Conservation (phyloP, 2,113 vertebrate genomes). For the Thomomys bottae region DNA sequence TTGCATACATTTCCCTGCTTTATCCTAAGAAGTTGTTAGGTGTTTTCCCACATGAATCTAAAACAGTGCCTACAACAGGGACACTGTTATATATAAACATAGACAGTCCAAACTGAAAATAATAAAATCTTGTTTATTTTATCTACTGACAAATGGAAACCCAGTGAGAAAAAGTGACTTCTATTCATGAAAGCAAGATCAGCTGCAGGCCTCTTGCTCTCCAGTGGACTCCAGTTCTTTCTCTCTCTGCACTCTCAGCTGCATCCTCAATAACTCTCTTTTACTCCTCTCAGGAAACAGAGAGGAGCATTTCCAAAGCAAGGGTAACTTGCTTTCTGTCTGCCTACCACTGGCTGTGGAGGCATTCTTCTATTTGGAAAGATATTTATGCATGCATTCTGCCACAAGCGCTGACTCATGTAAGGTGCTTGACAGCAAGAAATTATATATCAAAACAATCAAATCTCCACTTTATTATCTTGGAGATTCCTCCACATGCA, state of each 20-base stretch:
- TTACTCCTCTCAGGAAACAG: neutral
- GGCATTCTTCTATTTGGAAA: neutral
- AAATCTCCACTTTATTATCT: neutral
- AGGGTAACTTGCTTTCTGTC: neutral
- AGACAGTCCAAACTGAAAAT: slow-evolving; percentile 38
- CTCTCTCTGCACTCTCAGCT: neutral
- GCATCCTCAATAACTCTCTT: neutral
- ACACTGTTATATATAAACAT: neutral
- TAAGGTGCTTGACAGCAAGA: neutral
- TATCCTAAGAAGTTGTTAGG: neutral
- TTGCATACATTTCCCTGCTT: neutral
- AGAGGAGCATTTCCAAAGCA: neutral
- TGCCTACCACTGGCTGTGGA: neutral
- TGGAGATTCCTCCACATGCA: neutral
- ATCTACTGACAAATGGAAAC: neutral
- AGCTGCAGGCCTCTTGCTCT: neutral
- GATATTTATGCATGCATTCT: accelerated
- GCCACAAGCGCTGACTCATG: neutral
- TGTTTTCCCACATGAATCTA: neutral
- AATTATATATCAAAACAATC: neutral
- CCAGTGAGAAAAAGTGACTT: slow-evolving; percentile 19
- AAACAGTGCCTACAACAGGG: neutral
- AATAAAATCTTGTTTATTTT: neutral
- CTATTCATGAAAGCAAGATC: neutral
- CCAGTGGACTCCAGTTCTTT: too few species aligned